These are phyloP conservation scores for Dexiosoma caninum DNA, from an alignment of 2,888 invertebrate species.

Conservation along the genomic window DNA sequence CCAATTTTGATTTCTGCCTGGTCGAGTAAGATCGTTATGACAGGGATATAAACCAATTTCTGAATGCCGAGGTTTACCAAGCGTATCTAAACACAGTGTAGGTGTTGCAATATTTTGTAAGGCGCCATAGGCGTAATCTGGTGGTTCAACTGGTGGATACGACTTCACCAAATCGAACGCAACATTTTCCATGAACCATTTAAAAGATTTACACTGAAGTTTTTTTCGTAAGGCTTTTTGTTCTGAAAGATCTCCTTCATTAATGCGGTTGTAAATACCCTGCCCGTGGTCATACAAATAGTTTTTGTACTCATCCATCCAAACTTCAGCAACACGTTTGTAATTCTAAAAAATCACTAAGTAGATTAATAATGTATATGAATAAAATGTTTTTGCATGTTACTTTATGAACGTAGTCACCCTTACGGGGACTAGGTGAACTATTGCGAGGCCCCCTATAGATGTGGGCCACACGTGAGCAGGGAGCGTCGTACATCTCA, in stretches of 20 bases:
- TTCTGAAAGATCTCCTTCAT: conserved; percentile 88
- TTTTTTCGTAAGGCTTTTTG: conserved; percentile 86
- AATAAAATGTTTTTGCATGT: neutral
- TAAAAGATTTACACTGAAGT: conserved; percentile 93
- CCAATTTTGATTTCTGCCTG: conserved; percentile 75
- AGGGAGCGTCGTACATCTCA: conserved; percentile 93
- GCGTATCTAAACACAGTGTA: conserved; percentile 86
- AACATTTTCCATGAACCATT: conserved; percentile 96
- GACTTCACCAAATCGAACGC: conserved; percentile 93
- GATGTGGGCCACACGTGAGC: conserved; percentile 94
- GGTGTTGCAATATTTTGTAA: conserved; percentile 82
- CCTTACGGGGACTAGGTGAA: conserved; percentile 94
- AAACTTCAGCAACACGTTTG: conserved; percentile 95
- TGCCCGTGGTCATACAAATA: conserved; percentile 90
- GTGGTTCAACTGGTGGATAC: conserved; percentile 94
- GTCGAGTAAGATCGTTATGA: conserved; percentile 69
- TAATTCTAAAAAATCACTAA: conserved; percentile 86
- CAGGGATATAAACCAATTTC: conserved; percentile 75
- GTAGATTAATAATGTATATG: neutral
- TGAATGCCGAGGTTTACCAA: conserved; percentile 77
- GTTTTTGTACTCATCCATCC: conserved; percentile 99
- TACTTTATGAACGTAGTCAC: conserved; percentile 86
- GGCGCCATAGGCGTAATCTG: conserved; percentile 88
- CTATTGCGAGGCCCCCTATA: conserved; percentile 87
- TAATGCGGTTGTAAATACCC: conserved; percentile 83